Percentiles rank a stretch among this genome's conserved stretches.
phyloP scores from a whole-genome alignment of 2,113 vertebrate genomes.

The Tragelaphus imberbis region DNA sequence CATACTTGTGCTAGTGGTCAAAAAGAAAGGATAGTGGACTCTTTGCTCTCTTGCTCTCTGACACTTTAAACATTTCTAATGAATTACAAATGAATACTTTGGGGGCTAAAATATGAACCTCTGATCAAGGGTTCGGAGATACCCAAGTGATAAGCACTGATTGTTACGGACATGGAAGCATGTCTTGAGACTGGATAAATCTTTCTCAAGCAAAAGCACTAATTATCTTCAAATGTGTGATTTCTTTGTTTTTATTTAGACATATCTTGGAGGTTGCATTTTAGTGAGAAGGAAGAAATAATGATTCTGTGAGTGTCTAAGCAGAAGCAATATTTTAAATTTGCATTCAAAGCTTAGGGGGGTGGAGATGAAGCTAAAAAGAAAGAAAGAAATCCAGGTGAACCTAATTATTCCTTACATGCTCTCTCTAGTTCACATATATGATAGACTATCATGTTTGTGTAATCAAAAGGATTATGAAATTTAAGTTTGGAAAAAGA shows the following conservation, averaged over 20 bases:
- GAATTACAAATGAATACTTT: conserved; percentile 6
- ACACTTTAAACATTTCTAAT: neutral
- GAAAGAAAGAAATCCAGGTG: conserved; percentile 33
- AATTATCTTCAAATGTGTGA: conserved; percentile 60
- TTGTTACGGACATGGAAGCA: conserved; percentile 23
- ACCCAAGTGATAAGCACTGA: neutral
- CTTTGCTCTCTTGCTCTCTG: neutral
- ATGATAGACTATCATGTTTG: conserved; percentile 42
- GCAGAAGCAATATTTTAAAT: conserved; percentile 45
- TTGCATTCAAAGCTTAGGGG: conserved; percentile 16
- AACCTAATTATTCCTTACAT: conserved; percentile 54
- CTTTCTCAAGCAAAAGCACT: conserved; percentile 47
- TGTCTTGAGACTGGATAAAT: conserved; percentile 23
- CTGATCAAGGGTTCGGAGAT: neutral
- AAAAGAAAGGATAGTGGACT: neutral
- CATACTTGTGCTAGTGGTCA: conserved; percentile 56
- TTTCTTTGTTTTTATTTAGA: conserved; percentile 70
- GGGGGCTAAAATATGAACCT: neutral
- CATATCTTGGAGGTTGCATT: conserved; percentile 36
- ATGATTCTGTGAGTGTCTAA: conserved; percentile 29
- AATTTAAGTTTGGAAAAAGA: conserved; percentile 42
- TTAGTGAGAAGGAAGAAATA: conserved; percentile 53
- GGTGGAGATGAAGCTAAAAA: neutral
- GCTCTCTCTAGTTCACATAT: conserved; percentile 12
- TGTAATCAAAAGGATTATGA: conserved; percentile 48